Evolutionary conservation across 2,113 vertebrate species (phyloP).

Genomic region (human): GRCh38 chr4:76114501-76115000

Average conservation of each 20-base stretch:
- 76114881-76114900: conserved; percentile 59
- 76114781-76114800: conserved; percentile 63
- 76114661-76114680: conserved; percentile 73
- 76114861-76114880: conserved; percentile 59
- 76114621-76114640: conserved; percentile 38
- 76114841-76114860: conserved; percentile 68
- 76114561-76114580: conserved; percentile 24
- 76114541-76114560: neutral
- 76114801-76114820: conserved; percentile 67
- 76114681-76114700: conserved; percentile 81
- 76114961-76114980: conserved; percentile 32
- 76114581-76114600: conserved; percentile 1
- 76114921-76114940: conserved; percentile 56
- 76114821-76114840: conserved; percentile 75
- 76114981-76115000: conserved; percentile 52
- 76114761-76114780: conserved; percentile 69
- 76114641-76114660: conserved; percentile 71
- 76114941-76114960: conserved; percentile 53
- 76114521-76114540: neutral
- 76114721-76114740: conserved; percentile 62
- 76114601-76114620: neutral
- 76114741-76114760: conserved; percentile 62
- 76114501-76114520: neutral
- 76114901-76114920: conserved; percentile 64
- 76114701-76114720: conserved; percentile 72